Evolutionary conservation across 1,140 invertebrate genomes (phyloP), one percentile per base, ranked within the genome.

Genomic region (Trichomalopsis sarcophagae): DNA sequence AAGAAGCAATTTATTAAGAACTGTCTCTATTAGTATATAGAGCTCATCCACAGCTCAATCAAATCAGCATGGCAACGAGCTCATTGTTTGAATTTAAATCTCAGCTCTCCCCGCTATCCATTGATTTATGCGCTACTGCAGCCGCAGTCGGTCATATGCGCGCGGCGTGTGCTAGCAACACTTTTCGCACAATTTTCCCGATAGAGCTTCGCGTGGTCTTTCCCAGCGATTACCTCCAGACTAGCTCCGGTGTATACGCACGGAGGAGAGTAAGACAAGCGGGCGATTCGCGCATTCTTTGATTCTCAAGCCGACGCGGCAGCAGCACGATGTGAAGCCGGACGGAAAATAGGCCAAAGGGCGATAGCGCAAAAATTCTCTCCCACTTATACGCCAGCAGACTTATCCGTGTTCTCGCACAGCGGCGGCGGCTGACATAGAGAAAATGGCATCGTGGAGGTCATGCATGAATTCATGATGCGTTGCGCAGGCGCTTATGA

Each of bases 401-500:
- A 13, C 7, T 75, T 21, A 17, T 69, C 17, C 68, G 6, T 69
- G n/a, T 27, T 3, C 73, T 74, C 73, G 73, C 27, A 17, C 11
- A 0, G 47, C 5, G 14, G 50, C 50, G 21, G 47, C 5, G 50
- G 50, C 50, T 9, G 40, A 40, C 40, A 40, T 1, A 62, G 55
- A n/a, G 21, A 21, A 62, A 21, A 62, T 62, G 6, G 6, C 17
- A 62, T n/a, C 44, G 6, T 47, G n/a, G n/a, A 55, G 75, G n/a
- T 77, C 75, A 55, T 77, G 47, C 75, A 30, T 55, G 75, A 50
- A 77, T 77, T 77, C 40, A 77, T 77, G 33, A 74, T 74, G 11
- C 50, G 13, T 10, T 21, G 4, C 50, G 14, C 1, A 17, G 23
- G 73, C 23, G 36, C 47, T 55, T 55, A 30, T 62, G 47, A 33